These are phyloP conservation scores for Lasiurus cinereus DNA, from an alignment of 2,113 vertebrate species.

Conservation along the genomic window DNA sequence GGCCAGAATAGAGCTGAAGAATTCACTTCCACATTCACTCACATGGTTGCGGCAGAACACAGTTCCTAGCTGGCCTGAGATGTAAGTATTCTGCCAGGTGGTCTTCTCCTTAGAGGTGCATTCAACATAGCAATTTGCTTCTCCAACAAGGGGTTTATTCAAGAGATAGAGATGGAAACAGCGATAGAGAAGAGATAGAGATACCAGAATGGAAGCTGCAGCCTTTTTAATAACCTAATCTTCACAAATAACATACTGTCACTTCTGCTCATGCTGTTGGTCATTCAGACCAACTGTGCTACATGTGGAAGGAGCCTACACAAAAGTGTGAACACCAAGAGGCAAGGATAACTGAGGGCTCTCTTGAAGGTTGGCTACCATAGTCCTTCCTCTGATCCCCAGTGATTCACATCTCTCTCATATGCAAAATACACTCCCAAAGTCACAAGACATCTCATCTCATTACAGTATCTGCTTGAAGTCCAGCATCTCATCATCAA, in stretches of 20 bases:
- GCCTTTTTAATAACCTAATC: conserved; percentile 43
- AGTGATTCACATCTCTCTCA: conserved; percentile 9
- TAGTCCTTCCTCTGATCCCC: not conserved
- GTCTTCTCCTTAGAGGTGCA: not conserved
- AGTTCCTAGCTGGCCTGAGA: conserved; percentile 18
- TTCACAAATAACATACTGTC: not conserved
- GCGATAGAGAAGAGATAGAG: not conserved
- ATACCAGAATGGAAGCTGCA: conserved; percentile 7
- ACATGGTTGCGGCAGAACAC: not conserved
- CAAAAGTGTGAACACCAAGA: not conserved
- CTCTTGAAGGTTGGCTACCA: not conserved
- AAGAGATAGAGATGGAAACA: not conserved
- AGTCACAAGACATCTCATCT: conserved; percentile 26
- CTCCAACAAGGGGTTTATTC: conserved; percentile 3
- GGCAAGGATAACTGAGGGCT: not conserved
- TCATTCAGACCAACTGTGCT: conserved; percentile 11
- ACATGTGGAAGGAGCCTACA: not conserved
- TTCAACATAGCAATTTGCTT: conserved; percentile 10
- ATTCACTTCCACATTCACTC: conserved; percentile 24
- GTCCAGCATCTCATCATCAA: not conserved
- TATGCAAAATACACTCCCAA: conserved; percentile 19
- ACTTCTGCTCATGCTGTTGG: not conserved
- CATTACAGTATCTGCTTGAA: not conserved
- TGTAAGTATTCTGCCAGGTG: conserved; percentile 19
- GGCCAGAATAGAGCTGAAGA: not conserved